Evolutionary conservation across 2,888 invertebrate genomes (phyloP), one percentile per base, ranked within the genome.

Genomic region (Lasioglossum leucozonium): DNA sequence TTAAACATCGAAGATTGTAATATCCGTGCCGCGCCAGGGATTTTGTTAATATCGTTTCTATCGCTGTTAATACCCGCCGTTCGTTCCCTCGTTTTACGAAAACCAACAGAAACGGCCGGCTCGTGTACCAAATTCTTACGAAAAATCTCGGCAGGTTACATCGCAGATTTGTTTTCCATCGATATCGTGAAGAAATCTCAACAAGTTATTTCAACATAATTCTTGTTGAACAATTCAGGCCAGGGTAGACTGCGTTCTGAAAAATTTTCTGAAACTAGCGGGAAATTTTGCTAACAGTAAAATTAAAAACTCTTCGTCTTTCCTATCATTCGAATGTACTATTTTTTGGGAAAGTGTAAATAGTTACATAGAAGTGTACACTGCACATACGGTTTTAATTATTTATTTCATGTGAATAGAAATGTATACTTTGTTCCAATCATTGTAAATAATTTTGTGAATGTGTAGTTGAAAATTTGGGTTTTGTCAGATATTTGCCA

Each of bases 61-160:
- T 55, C n/a, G 22, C 51, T 55, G 22, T 55, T n/a, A 55, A 55
- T 55, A 10, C n/a, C 13, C 44, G 71, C 58, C 81, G 71, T 78
- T 85, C 62, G 47, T 72, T 79, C 16, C 4, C 11, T 69, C 18
- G 4, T 13, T 37, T 42, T 40, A 62, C 37, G 40, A 72, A 58
- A 80, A 58, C 22, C n/a, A 42, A 72, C 26, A 37, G 22, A 76
- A 69, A 6, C 51, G 75, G 78, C n/a, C 58, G 44, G 75, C 58
- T 34, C 37, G 42, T 34, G n/a, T 30, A 37, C 40, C 0, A 58
- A 67, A 30, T 6, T 81, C 47, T 51, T 47, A 62, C 30, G 26
- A 51, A 77, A 79, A 47, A 72, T 72, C 42, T 67, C 74, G 42
- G 13, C 47, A 72, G 76, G 79, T 76, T 79, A 78, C 62, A 40